phyloP scores from a whole-genome alignment of 2,888 invertebrate species.

The Harpagoxenus sublaevis region DNA sequence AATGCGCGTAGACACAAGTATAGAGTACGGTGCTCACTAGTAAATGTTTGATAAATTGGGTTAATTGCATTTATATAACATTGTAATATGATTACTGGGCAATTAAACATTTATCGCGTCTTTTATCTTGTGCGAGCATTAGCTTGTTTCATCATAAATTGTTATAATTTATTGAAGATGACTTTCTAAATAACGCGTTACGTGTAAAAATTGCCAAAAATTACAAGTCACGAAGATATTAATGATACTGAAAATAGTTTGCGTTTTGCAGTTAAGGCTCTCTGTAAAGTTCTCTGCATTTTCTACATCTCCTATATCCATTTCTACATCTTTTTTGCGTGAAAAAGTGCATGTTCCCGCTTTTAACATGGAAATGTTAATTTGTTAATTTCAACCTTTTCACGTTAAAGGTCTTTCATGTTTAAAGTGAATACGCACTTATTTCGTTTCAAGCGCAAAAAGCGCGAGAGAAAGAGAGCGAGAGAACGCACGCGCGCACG shows the following conservation, averaged over 20 bases:
- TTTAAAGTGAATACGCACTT: slow-evolving; percentile 58
- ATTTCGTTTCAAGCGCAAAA: slow-evolving; percentile 55
- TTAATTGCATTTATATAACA: background rate
- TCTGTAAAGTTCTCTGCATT: slow-evolving; percentile 27
- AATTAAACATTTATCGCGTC: background rate
- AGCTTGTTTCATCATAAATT: background rate
- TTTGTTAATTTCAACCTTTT: slow-evolving; percentile 56
- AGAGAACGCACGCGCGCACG: slow-evolving; percentile 35
- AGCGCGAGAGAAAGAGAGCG: slow-evolving; percentile 36
- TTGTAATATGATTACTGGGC: background rate
- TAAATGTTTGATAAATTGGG: background rate
- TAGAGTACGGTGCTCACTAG: background rate
- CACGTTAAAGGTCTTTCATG: slow-evolving; percentile 55
- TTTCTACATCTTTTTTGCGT: slow-evolving; percentile 39
- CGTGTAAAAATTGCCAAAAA: background rate
- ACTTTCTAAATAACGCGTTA: background rate
- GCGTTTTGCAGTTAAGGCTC: slow-evolving; percentile 34
- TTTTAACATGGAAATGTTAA: slow-evolving; percentile 56
- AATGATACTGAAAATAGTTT: slow-evolving; percentile 19
- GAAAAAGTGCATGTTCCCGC: slow-evolving; percentile 44
- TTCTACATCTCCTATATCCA: slow-evolving; percentile 31
- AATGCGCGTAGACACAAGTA: background rate
- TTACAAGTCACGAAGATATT: slow-evolving; percentile 11
- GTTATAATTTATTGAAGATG: background rate
- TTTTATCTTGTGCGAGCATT: background rate